A percentile compares a stretch with the other conserved stretches of the same genome.
Evolutionary conservation across 1,140 invertebrate species (phyloP).

Genomic region (Caenorhabditis inopinata): DNA sequence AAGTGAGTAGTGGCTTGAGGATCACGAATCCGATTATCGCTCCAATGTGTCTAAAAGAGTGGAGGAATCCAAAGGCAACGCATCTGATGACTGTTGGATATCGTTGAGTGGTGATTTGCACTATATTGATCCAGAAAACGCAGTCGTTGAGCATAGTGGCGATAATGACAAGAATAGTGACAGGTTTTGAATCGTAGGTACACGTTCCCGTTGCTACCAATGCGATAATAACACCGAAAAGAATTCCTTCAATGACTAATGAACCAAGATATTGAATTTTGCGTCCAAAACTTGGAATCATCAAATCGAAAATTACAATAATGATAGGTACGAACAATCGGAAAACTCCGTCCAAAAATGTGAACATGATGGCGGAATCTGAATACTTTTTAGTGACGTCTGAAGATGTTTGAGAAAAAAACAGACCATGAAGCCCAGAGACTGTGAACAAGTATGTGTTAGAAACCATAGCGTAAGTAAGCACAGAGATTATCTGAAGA

Average conservation of each 20-base stretch:
- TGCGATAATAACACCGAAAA: conserved; percentile 51
- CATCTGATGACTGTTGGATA: conserved; percentile 63
- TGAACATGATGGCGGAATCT: conserved; percentile 51
- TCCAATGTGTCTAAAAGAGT: conserved; percentile 57
- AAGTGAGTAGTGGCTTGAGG: conserved; percentile 53
- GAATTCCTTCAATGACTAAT: conserved; percentile 49
- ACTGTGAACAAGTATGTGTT: conserved; percentile 56
- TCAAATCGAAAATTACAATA: conserved; percentile 56
- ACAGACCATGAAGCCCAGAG: conserved; percentile 45
- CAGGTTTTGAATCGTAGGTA: conserved; percentile 18
- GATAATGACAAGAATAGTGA: conserved; percentile 53
- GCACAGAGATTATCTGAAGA: conserved; percentile 59
- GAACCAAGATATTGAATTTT: conserved; percentile 58
- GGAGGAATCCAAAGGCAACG: conserved; percentile 59
- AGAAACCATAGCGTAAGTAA: conserved; percentile 60
- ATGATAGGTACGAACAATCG: conserved; percentile 55
- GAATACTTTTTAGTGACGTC: neutral
- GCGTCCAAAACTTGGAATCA: conserved; percentile 54
- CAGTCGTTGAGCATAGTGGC: conserved; percentile 61
- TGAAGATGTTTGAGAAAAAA: conserved; percentile 6
- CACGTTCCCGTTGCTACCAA: conserved; percentile 47
- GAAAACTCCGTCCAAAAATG: conserved; percentile 57
- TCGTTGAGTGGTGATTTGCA: conserved; percentile 54
- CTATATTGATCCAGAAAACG: conserved; percentile 63
- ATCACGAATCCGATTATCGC: conserved; percentile 57